phyloP scores from a whole-genome alignment of 2,113 vertebrate species.

The Tachuris rubrigastra region DNA sequence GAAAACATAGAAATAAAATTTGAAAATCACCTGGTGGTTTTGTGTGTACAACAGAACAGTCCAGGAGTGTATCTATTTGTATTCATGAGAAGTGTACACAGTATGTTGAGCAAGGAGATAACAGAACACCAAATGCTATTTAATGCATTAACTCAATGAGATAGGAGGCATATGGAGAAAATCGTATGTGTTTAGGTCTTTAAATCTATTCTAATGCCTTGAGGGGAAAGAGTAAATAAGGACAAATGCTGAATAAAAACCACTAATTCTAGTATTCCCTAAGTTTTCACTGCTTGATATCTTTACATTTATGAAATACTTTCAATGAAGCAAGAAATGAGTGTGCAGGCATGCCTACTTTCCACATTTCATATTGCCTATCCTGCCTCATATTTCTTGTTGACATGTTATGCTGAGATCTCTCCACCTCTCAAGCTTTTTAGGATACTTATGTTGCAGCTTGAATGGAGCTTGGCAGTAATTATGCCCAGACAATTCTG shows the following conservation, averaged over 20 bases:
- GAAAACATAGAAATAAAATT: background rate
- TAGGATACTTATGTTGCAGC: background rate
- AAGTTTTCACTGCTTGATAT: background rate
- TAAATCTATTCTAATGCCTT: background rate
- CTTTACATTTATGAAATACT: background rate
- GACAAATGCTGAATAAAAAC: background rate
- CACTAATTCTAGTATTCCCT: background rate
- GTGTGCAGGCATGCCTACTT: background rate
- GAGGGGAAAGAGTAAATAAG: background rate
- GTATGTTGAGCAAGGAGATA: background rate
- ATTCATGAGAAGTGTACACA: background rate
- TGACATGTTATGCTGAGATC: background rate
- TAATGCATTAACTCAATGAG: background rate
- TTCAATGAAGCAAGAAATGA: background rate
- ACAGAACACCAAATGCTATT: background rate
- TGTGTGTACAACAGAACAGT: background rate
- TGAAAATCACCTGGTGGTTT: background rate
- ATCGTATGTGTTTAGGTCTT: background rate
- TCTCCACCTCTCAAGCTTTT: background rate
- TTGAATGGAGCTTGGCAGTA: background rate
- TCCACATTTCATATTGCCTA: background rate
- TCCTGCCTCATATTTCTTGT: background rate
- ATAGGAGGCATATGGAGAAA: background rate
- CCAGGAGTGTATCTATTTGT: background rate
- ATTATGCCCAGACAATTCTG: background rate